Conservation (phyloP, 2,113 vertebrate genomes). For the Hydropotes inermis region DNA sequence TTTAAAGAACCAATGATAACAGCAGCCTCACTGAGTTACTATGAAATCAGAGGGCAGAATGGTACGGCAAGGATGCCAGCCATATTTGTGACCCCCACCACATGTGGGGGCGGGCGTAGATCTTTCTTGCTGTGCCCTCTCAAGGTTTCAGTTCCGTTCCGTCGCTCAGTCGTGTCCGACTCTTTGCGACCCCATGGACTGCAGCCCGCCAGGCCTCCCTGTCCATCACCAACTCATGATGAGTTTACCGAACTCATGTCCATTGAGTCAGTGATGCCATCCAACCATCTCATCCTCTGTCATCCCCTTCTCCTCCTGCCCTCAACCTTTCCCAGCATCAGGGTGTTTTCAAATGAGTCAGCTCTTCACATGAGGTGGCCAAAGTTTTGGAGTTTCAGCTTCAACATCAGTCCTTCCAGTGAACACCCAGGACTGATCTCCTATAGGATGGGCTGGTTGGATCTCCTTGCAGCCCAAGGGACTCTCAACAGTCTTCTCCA, state of each 20-base stretch:
- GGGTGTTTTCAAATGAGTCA: background rate
- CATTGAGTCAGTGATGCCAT: rapidly evolving
- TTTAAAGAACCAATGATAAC: background rate
- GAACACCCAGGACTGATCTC: background rate
- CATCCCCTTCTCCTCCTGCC: background rate
- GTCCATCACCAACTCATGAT: background rate
- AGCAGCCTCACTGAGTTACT: no score
- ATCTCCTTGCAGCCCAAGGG: background rate
- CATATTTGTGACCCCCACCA: rapidly evolving
- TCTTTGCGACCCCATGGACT: rapidly evolving
- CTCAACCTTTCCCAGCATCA: background rate
- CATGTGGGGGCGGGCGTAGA: rapidly evolving
- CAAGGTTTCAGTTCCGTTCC: background rate
- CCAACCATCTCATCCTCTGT: background rate
- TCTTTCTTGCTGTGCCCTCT: background rate
- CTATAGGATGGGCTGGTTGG: background rate
- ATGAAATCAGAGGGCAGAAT: rapidly evolving
- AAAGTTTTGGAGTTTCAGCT: rapidly evolving
- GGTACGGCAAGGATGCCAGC: background rate
- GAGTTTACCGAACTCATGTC: background rate
- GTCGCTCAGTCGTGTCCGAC: rapidly evolving
- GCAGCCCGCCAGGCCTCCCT: rapidly evolving
- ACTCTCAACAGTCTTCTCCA: background rate
- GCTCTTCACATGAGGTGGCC: rapidly evolving
- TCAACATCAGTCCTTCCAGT: rapidly evolving